Conservation (phyloP, 2,797 vertebrate genomes). For the Chrysocyon brachyurus region DNA sequence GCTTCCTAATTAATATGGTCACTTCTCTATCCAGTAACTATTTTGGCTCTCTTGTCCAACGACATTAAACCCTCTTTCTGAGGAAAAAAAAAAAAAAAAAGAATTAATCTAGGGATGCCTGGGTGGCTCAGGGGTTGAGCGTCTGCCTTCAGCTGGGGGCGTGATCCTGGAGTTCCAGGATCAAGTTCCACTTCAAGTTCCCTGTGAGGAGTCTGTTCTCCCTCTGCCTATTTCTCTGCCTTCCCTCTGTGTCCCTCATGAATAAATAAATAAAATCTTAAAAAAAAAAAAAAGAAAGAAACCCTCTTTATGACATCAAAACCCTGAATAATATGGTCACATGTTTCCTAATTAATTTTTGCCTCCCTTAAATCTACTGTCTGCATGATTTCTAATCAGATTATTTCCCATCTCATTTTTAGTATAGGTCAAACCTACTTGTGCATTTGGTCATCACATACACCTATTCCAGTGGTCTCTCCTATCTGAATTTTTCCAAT, state of each 20-base stretch:
- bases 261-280: too few relatives aligned
- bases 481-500: background rate
- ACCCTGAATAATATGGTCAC: background rate
- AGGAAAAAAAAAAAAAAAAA: background rate
- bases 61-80: background rate
- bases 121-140: too few relatives aligned
- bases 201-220: too few relatives aligned
- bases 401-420: background rate
- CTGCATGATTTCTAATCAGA: background rate
- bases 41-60: background rate
- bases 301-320: background rate
- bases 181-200: too few relatives aligned
- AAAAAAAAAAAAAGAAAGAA: too few relatives aligned
- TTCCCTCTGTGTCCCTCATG: too few relatives aligned
- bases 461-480: background rate
- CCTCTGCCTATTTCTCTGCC: too few relatives aligned
- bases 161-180: too few relatives aligned
- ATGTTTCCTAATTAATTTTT: background rate
- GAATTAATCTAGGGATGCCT: too few relatives aligned
- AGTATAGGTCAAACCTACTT: background rate
- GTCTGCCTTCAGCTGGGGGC: too few relatives aligned
- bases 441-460: background rate
- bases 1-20: background rate
- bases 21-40: background rate
- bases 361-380: background rate